Conservation (phyloP, 2,888 invertebrate genomes). For the Zhuqinia jingwanae region DNA sequence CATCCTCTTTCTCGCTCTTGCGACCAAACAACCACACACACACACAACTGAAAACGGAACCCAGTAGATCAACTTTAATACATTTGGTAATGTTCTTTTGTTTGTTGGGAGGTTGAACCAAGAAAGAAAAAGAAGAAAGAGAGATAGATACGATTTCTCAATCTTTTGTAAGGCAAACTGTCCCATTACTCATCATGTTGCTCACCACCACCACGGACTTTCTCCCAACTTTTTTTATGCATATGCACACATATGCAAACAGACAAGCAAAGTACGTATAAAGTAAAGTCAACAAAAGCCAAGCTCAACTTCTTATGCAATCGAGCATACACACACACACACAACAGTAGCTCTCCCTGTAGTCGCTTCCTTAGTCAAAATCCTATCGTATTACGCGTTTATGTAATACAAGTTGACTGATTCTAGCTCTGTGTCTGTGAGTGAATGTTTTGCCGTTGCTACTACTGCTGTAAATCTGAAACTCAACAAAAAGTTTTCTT, state of each 20-base stretch:
- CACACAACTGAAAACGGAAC: too few species aligned
- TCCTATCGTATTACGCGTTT: slow-evolving; percentile 42
- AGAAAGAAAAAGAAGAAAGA: slow-evolving; percentile 38
- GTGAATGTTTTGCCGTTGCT: slow-evolving; percentile 43
- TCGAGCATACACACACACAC: slow-evolving; percentile 51
- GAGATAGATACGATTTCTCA: slow-evolving; percentile 63
- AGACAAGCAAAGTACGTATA: slow-evolving; percentile 20
- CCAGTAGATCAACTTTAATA: slow-evolving; percentile 42
- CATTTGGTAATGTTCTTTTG: slow-evolving; percentile 32
- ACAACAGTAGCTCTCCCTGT: background rate
- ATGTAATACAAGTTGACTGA: slow-evolving; percentile 48
- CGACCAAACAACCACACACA: slow-evolving; percentile 42
- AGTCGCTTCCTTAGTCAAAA: slow-evolving; percentile 39
- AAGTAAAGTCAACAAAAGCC: slow-evolving; percentile 60
- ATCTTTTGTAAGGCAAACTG: slow-evolving; percentile 65
- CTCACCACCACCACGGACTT: slow-evolving; percentile 48
- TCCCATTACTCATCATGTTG: slow-evolving; percentile 66
- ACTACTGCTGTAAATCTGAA: slow-evolving; percentile 37
- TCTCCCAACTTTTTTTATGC: slow-evolving; percentile 35
- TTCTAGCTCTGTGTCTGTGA: background rate
- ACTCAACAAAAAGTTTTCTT: slow-evolving; percentile 35
- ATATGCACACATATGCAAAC: slow-evolving; percentile 20
- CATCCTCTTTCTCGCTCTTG: slow-evolving; percentile 23
- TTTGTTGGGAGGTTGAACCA: background rate
- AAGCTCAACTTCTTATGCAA: slow-evolving; percentile 63